Evolutionary conservation across 23 tunicate species (phyloP), one percentile per base, ranked within the genome.

Genomic region (Halocynthia aurantium): DNA sequence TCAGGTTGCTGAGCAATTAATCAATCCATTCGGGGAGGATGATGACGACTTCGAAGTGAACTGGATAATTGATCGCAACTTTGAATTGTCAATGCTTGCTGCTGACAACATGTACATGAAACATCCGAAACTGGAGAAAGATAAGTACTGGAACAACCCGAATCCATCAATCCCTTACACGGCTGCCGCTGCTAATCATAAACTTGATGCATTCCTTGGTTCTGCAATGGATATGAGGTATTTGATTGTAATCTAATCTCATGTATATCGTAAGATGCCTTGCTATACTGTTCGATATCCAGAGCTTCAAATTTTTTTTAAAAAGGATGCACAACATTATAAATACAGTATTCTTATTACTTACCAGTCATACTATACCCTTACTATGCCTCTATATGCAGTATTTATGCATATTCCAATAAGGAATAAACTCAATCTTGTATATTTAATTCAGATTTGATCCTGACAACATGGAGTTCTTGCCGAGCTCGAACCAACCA

Each of bases 1-100:
- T 15, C 63, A 92, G 98, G 98, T 93, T 10, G 98, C 98, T 7
- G 98, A 93, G 65, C 91, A 87, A 74, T 76, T 93, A 57, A 93
- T 93, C 58, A 93, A 93, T 57, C 98, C 98, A 21, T 85, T 87
- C 60, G 98, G 98, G 4, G 94, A 87, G 58, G 98, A 93, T 71
- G 98, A 93, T 69, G 98, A 93, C 20, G 98, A 93, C 58, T 93
- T 87, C 56, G 98, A 93, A 61, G 86, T 87, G 75, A 93, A 93
- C 72, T 69, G 55, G 81, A 69, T 88, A 76, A 93, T 93, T 51
- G 98, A 93, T 52, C 61, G 98, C 76, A 93, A 93, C 70, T 65
- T 80, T 17, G 98, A 93, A 84, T 62, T 93, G 6, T 69, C 98
- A 11, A 52, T 93, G 81, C 66, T 93, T 15, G 85, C 80, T 13